phyloP scores from a whole-genome alignment of 1,140 invertebrate genomes.

The Lasioglossum albipes region DNA sequence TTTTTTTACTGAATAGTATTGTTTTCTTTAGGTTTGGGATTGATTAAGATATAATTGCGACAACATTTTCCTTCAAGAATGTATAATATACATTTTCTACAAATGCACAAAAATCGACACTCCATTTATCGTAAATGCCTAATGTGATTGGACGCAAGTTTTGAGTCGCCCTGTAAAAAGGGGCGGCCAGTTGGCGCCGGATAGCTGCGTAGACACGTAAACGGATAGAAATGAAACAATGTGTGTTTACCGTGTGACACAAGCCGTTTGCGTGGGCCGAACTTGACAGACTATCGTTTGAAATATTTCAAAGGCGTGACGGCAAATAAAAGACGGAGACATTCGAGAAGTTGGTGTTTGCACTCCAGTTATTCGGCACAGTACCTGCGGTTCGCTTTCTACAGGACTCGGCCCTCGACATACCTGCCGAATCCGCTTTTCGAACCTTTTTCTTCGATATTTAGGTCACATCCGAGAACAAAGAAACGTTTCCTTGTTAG shows the following conservation, averaged over 20 bases:
- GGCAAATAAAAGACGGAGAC: conserved; percentile 1
- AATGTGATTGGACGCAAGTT: too few relatives aligned
- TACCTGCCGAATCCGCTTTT: neutral
- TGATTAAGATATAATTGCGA: too few relatives aligned
- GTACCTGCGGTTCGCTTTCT: conserved; percentile 32
- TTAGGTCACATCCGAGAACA: conserved; percentile 1
- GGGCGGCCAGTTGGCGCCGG: too few relatives aligned
- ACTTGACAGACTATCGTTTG: neutral
- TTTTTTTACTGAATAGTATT: too few relatives aligned
- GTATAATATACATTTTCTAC: too few relatives aligned
- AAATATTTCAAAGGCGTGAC: conserved; percentile 28
- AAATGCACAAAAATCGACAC: too few relatives aligned
- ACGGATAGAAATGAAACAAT: too few relatives aligned
- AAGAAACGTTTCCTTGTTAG: neutral
- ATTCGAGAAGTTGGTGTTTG: conserved; percentile 35
- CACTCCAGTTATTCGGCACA: conserved; percentile 12
- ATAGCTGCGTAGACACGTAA: too few relatives aligned
- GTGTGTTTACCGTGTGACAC: neutral
- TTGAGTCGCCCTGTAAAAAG: too few relatives aligned
- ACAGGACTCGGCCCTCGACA: conserved; percentile 3
- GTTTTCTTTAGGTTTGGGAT: too few relatives aligned
- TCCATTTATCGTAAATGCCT: too few relatives aligned
- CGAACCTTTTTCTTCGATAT: neutral
- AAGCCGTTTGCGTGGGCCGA: neutral
- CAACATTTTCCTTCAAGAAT: too few relatives aligned